Evolutionary conservation across 1,140 invertebrate genomes (phyloP).

Genomic region (Radopholus similis): DNA sequence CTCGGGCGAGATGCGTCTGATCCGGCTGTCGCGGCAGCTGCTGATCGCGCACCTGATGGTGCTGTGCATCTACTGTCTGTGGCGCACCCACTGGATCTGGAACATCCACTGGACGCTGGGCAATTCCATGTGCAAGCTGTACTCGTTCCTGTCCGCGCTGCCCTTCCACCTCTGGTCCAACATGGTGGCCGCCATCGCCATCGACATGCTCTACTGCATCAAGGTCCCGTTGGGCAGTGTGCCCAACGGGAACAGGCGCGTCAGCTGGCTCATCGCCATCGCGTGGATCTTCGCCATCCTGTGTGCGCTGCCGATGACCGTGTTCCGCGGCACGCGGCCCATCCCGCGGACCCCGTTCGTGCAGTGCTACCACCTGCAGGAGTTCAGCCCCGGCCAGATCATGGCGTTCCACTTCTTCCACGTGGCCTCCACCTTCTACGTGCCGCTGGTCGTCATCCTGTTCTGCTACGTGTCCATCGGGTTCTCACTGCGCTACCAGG

Average conservation of each 20-base stretch:
- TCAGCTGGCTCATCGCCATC: constrained; percentile 30
- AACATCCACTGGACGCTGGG: constrained; percentile 53
- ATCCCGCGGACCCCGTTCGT: constrained; percentile 27
- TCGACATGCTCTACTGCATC: constrained; percentile 55
- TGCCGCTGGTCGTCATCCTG: constrained; percentile 43
- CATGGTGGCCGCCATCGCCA: constrained; percentile 53
- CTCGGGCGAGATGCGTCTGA: constrained; percentile 42
- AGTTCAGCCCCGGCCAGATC: constrained; percentile 11
- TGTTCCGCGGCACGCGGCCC: constrained; percentile 22
- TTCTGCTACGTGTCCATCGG: constrained; percentile 48
- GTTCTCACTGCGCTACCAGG: constrained; percentile 40
- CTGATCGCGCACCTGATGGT: constrained; percentile 53
- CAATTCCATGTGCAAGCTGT: constrained; percentile 45
- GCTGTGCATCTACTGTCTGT: constrained; percentile 50
- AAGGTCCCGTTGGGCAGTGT: constrained; percentile 30
- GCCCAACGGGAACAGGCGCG: constrained; percentile 32
- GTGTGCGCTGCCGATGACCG: constrained; percentile 26
- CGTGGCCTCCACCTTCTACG: constrained; percentile 49
- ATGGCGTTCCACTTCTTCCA: constrained; percentile 47
- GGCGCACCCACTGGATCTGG: constrained; percentile 53
- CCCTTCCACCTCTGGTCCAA: constrained; percentile 57
- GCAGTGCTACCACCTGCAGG: constrained; percentile 34
- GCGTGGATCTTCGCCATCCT: constrained; percentile 27
- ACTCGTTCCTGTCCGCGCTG: constrained; percentile 46
- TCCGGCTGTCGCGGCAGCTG: constrained; percentile 43